These are phyloP conservation scores for Panzeria rudis DNA, from an alignment of 2,888 invertebrate genomes.

Conservation along the genomic window DNA sequence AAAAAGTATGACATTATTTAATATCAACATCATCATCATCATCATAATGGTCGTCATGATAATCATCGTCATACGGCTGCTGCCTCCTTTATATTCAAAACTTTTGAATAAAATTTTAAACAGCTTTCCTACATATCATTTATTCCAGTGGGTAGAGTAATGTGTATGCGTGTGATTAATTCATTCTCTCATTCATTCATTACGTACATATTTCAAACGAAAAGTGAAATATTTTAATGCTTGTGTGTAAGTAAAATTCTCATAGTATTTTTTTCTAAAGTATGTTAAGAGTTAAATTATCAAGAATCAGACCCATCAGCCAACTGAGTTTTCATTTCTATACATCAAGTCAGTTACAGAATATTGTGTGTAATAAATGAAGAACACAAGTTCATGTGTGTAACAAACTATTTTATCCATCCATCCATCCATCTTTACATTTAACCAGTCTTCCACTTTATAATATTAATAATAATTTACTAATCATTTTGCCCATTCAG, in stretches of 20 bases:
- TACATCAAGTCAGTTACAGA: constrained; percentile 36
- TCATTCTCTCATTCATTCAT: constrained; percentile 40
- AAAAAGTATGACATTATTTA: constrained; percentile 65
- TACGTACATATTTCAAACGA: constrained; percentile 53
- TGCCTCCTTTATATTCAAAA: constrained; percentile 40
- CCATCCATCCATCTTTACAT: constrained; percentile 13
- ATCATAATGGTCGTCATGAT: constrained; percentile 2
- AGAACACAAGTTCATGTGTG: constrained; percentile 30
- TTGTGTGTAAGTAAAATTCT: constrained; percentile 60
- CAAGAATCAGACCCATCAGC: constrained; percentile 49
- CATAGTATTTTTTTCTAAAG: constrained; percentile 51
- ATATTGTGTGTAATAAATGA: constrained; percentile 19
- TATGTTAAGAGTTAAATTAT: constrained; percentile 65
- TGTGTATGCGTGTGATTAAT: constrained; percentile 71
- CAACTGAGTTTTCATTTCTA: constrained; percentile 62
- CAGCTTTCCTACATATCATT: constrained; percentile 31
- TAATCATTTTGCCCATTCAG: constrained; percentile 50
- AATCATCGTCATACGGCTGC: constrained; percentile 39
- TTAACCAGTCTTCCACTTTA: constrained; percentile 37
- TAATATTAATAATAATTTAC: constrained; percentile 48
- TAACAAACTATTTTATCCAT: constrained; percentile 37
- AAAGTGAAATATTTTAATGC: constrained; percentile 39
- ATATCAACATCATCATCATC: constrained; percentile 45
- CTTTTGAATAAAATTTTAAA: constrained; percentile 39
- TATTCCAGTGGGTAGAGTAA: constrained; percentile 57